phyloP scores from a whole-genome alignment of 1,140 invertebrate species.

The Galendromus occidentalis region DNA sequence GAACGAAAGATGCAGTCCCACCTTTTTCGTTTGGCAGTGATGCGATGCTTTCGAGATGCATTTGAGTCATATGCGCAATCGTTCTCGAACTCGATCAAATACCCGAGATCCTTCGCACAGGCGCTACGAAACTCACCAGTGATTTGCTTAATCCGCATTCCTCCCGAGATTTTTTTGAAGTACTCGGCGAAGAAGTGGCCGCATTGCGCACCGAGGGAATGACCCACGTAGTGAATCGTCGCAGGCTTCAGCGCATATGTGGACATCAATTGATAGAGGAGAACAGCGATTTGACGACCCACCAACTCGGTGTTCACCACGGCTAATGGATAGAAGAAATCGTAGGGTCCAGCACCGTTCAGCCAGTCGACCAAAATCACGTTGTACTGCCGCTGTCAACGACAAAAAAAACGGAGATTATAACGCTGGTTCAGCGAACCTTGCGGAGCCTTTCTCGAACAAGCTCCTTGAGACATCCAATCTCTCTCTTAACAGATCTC shows the following conservation, averaged over 20 bases:
- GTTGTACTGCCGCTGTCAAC: neutral
- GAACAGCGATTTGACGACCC: conserved; percentile 13
- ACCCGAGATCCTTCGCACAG: too few relatives aligned
- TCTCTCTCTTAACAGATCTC: too few relatives aligned
- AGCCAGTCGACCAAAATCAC: conserved; percentile 19
- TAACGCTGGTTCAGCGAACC: too few relatives aligned
- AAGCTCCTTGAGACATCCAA: too few relatives aligned
- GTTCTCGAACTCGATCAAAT: too few relatives aligned
- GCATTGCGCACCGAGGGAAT: neutral
- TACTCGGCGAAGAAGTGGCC: neutral
- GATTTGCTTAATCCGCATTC: neutral
- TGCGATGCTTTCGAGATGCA: too few relatives aligned
- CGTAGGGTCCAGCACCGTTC: conserved; percentile 15
- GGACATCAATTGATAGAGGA: neutral
- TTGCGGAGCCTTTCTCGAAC: too few relatives aligned
- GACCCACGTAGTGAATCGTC: neutral
- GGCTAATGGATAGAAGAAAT: conserved; percentile 15
- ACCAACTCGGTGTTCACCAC: conserved; percentile 18
- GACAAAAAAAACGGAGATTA: neutral
- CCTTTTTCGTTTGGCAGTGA: too few relatives aligned
- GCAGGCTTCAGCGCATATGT: neutral
- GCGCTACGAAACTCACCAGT: neutral
- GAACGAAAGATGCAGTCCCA: too few relatives aligned
- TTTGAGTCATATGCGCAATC: too few relatives aligned
- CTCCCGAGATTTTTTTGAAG: conserved; percentile 4